phyloP scores from a whole-genome alignment of 2,113 vertebrate genomes.

The Clarias macrocephalus region DNA sequence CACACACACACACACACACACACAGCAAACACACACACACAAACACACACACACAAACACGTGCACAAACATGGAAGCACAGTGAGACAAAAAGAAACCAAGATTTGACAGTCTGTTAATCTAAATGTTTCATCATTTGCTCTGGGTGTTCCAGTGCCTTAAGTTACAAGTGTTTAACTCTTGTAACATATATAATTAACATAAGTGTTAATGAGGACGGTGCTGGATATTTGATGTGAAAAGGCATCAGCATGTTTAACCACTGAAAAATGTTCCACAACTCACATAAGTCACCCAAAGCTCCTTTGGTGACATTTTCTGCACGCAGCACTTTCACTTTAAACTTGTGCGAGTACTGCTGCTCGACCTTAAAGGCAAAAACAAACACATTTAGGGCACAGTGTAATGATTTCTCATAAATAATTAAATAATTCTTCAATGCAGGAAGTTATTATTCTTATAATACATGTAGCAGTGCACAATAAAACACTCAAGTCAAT shows the following conservation, averaged over 20 bases:
- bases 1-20: constrained; percentile 4
- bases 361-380: constrained; percentile 82
- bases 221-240: background rate
- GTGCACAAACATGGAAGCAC: background rate
- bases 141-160: background rate
- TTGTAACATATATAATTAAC: too few species aligned
- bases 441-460: background rate
- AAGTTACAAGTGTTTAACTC: background rate
- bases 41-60: background rate
- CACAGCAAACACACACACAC: too few species aligned
- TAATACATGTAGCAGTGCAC: background rate
- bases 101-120: background rate
- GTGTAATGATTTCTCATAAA: background rate
- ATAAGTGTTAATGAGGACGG: too few species aligned
- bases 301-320: constrained; percentile 92
- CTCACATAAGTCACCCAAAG: constrained; percentile 93
- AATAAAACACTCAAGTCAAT: background rate
- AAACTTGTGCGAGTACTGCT: constrained; percentile 91
- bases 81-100: background rate
- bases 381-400: background rate
- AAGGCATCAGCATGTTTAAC: background rate
- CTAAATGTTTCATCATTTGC: background rate
- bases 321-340: constrained; percentile 84
- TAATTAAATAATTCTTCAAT: background rate
- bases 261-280: constrained; percentile 50